phyloP scores from a whole-genome alignment of 1,140 invertebrate genomes.

The Holcopasites calliopsidis region DNA sequence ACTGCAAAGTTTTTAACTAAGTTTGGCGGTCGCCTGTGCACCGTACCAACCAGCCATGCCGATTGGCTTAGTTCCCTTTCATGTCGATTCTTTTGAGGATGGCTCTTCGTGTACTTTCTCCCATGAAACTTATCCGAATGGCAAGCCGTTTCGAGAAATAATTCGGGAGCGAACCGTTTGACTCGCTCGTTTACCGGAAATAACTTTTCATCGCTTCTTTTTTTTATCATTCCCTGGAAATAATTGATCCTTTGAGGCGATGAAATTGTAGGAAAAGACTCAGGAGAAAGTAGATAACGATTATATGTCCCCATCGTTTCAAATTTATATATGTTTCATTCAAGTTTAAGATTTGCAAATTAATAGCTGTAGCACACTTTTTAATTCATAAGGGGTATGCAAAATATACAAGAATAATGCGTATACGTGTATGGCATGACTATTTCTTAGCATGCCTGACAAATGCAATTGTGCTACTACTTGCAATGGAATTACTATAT shows the following conservation, averaged over 20 bases:
- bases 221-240: background rate
- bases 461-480: too few relatives aligned
- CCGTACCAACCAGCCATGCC: slow-evolving; percentile 43
- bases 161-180: slow-evolving; percentile 55
- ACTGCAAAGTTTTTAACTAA: slow-evolving; percentile 73
- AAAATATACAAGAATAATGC: too few relatives aligned
- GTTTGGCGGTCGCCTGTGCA: slow-evolving; percentile 63
- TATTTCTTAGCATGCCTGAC: too few relatives aligned
- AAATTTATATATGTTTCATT: too few relatives aligned
- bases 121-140: slow-evolving; percentile 51
- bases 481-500: too few relatives aligned
- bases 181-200: slow-evolving; percentile 30
- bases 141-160: slow-evolving; percentile 24
- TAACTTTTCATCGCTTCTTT: slow-evolving; percentile 28
- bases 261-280: background rate
- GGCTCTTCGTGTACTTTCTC: slow-evolving; percentile 35
- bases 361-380: too few relatives aligned
- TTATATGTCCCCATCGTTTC: too few relatives aligned
- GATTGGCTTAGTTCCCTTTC: slow-evolving; percentile 56
- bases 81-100: slow-evolving; percentile 58
- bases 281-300: background rate
- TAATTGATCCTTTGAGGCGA: background rate
- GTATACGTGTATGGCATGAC: too few relatives aligned
- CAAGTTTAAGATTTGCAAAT: background rate
- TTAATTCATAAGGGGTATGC: too few relatives aligned